Base-by-base conservation (phyloP, 1,140 invertebrate species). In the Paraescarpia echinospica region DNA sequence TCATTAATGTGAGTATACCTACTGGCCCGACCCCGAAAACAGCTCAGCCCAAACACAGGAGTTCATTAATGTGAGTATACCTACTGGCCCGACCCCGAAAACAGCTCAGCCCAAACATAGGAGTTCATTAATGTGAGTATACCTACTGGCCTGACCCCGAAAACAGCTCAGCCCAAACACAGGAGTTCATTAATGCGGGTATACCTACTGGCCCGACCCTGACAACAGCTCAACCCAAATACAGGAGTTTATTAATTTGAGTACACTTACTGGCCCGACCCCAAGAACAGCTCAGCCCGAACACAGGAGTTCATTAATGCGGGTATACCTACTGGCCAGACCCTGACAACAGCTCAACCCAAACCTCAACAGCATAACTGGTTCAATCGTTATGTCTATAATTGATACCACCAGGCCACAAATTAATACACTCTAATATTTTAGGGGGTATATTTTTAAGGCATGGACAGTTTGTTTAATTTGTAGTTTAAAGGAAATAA, bases 201-300 rank as follows among this genome's bases (percentile, higher is more conserved):
- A 99, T 95, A 99, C 98, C 0, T 98, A 98, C 95, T 98, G 98
- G 97, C 98, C 98, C 0, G 98, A 98, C 96, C 98, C 98, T 4
- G 9, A 89, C n/a, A 89, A 89, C n/a, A 89, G n/a, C 89, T 89
- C 14, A 9, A 14, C 41, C 41, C 41, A 91, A 34, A 91, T 9
- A 34, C 91, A 91, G n/a, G 33, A 35, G 35, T n/a, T 34, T 33
- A 91, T 18, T 59, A 90, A 33, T 92, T 2, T 92, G 59, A 89
- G n/a, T 89, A 33, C 14, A 33, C 4, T 14, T 34, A 89, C 89
- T 89, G 98, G 97, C 98, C 98, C 0, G 98, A 98, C 96, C 98
- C 98, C 5, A 97, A 97, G 90, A 99, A 99, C 95, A 96, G 96
- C 27, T 98, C 97, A 12, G 41, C 41, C 41, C 41, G 12, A 41